Evolutionary conservation across 2,797 vertebrate species (phyloP).

Genomic region (Scyliorhinus canicula): DNA sequence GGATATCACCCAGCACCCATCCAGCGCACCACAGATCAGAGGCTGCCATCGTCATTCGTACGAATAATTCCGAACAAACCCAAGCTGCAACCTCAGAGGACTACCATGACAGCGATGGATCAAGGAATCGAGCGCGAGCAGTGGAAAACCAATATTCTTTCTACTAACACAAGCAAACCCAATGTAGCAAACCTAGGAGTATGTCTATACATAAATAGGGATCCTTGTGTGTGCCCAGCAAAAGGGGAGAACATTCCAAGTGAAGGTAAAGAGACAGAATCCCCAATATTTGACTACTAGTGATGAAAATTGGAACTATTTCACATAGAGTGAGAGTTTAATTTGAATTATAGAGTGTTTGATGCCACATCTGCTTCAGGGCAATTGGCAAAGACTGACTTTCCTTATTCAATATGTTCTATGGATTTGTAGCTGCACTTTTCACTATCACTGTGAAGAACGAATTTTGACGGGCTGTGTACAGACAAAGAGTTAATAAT

Average conservation of each 20-base stretch:
- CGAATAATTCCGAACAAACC: conserved; percentile 79
- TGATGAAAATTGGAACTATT: neutral
- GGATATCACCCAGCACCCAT: conserved; percentile 56
- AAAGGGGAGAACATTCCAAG: neutral
- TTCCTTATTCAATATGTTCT: neutral
- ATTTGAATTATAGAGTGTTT: neutral
- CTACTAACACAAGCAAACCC: conserved; percentile 60
- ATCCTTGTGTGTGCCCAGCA: neutral
- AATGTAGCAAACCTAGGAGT: conserved; percentile 41
- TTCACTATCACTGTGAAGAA: neutral
- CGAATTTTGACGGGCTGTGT: neutral
- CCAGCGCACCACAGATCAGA: conserved; percentile 59
- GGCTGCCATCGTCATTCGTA: conserved; percentile 60
- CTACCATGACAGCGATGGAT: conserved; percentile 75
- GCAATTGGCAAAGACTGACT: neutral
- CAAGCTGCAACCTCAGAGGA: conserved; percentile 64
- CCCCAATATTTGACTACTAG: neutral
- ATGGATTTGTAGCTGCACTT: conserved; percentile 5
- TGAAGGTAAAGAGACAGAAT: too few relatives aligned
- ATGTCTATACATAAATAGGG: neutral
- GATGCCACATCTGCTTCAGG: neutral
- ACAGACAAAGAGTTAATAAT: neutral
- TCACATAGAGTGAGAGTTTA: neutral
- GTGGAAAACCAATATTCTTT: conserved; percentile 98
- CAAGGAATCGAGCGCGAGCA: conserved; percentile 71